Percentiles rank a stretch among this genome's conserved stretches.
These are phyloP conservation scores for Macaria notata DNA, from an alignment of 2,888 invertebrate species.

Conservation along the genomic window DNA sequence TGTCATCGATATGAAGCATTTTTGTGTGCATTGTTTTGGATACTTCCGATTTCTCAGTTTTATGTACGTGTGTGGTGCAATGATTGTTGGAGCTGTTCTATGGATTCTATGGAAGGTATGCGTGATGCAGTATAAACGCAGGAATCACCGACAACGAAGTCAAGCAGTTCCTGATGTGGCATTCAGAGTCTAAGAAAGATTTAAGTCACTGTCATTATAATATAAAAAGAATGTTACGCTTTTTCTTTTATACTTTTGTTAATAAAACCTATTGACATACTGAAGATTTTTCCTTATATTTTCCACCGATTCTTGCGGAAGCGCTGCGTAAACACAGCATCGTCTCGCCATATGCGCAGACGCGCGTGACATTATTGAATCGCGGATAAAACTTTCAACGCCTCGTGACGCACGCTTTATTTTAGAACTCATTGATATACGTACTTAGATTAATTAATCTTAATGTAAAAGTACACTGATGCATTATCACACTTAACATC, in stretches of 20 bases:
- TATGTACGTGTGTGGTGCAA: conserved; percentile 16
- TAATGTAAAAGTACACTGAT: too few species aligned
- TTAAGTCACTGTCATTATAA: too few species aligned
- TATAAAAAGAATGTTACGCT: too few species aligned
- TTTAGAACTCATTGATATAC: not conserved
- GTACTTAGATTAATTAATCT: not conserved
- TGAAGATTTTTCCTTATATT: not conserved
- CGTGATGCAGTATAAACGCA: not conserved
- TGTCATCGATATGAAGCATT: conserved; percentile 15
- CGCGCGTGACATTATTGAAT: conserved; percentile 23
- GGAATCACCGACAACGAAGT: not conserved
- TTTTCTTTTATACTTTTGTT: too few species aligned
- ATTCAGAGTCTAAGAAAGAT: not conserved
- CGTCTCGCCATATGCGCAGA: conserved; percentile 59
- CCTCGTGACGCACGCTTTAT: conserved; percentile 6
- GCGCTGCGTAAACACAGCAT: conserved; percentile 56
- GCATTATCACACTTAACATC: too few species aligned
- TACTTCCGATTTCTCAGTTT: conserved; percentile 17
- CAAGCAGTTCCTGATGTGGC: not conserved
- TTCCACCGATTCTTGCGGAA: conserved; percentile 43
- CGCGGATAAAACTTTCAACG: conserved; percentile 7
- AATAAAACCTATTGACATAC: too few species aligned
- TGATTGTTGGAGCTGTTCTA: not conserved
- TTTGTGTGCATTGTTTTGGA: conserved; percentile 24
- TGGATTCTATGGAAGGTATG: conserved; percentile 10